These are phyloP conservation scores for Lingula anatina DNA, from an alignment of 2,888 invertebrate genomes.

Conservation along the genomic window DNA sequence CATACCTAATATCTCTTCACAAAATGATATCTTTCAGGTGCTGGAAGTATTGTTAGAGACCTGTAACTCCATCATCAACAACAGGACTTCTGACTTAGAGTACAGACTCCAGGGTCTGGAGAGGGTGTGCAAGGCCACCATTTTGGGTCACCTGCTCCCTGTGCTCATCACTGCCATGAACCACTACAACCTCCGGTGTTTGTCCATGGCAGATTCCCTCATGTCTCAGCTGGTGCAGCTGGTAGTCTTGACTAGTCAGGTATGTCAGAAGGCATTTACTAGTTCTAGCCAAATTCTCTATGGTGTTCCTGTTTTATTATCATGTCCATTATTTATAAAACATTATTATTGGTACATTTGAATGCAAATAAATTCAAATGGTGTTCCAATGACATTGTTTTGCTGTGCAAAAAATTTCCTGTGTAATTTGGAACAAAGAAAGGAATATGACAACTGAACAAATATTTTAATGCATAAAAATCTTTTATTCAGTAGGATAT, in stretches of 20 bases:
- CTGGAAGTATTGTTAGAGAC: constrained; percentile 42
- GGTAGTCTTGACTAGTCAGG: constrained; percentile 46
- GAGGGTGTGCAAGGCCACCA: constrained; percentile 42
- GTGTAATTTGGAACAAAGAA: no score
- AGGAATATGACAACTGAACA: no score
- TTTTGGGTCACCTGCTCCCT: constrained; percentile 46
- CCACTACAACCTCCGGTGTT: constrained; percentile 36
- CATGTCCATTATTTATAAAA: no score
- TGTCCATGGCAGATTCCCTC: constrained; percentile 36
- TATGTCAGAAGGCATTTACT: no score
- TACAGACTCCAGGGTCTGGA: constrained; percentile 39
- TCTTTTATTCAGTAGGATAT: no score
- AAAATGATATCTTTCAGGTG: constrained; percentile 30
- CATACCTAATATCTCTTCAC: no score
- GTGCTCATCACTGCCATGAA: constrained; percentile 43
- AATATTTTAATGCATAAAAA: no score
- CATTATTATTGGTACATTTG: no score
- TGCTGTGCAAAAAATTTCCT: background rate
- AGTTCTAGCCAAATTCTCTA: no score
- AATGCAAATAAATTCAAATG: no score
- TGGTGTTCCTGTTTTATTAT: no score
- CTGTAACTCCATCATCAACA: constrained; percentile 31
- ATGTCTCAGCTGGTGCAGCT: constrained; percentile 46
- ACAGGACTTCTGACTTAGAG: constrained; percentile 29
- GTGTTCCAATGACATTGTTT: background rate